A percentile compares a stretch with the other conserved stretches of the same genome.
These are phyloP conservation scores for Hydractinia echinata DNA, from an alignment of 30 jellyfish, hydroid and myxozoan species.

Conservation along the genomic window DNA sequence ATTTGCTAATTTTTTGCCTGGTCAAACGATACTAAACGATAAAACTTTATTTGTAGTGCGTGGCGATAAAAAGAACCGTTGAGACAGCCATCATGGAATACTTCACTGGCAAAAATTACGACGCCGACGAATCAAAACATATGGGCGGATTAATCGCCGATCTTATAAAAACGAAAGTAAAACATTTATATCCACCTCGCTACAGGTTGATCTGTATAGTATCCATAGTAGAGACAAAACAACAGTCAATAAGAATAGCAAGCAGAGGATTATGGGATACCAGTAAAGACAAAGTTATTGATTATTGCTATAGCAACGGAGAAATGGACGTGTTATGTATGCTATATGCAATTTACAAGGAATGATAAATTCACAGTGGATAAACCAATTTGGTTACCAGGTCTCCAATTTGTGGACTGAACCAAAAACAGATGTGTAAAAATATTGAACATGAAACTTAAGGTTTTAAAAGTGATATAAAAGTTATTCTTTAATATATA, in stretches of 20 bases:
- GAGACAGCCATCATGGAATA: background rate
- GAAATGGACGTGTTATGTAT: background rate
- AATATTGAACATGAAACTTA: too few species aligned
- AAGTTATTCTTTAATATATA: background rate
- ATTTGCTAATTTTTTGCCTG: too few species aligned
- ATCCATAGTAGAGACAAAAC: background rate
- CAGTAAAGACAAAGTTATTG: background rate
- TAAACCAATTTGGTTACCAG: background rate
- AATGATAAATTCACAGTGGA: background rate
- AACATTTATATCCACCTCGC: background rate
- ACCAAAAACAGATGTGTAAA: too few species aligned
- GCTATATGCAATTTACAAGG: slow-evolving; percentile 3
- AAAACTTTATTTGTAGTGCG: background rate
- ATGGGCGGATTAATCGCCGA: background rate
- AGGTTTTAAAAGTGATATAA: background rate
- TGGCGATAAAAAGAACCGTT: background rate
- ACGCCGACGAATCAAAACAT: background rate
- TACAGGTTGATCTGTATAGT: background rate
- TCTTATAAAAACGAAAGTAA: background rate
- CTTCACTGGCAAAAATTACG: background rate
- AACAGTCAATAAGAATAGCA: background rate
- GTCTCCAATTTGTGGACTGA: background rate
- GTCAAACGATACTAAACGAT: too few species aligned
- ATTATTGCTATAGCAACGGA: background rate
- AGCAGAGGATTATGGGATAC: slow-evolving; percentile 23